A percentile compares a stretch with the other conserved stretches of the same genome.
Evolutionary conservation across 2,888 invertebrate species (phyloP).

Genomic region (Ophion ventricosus): DNA sequence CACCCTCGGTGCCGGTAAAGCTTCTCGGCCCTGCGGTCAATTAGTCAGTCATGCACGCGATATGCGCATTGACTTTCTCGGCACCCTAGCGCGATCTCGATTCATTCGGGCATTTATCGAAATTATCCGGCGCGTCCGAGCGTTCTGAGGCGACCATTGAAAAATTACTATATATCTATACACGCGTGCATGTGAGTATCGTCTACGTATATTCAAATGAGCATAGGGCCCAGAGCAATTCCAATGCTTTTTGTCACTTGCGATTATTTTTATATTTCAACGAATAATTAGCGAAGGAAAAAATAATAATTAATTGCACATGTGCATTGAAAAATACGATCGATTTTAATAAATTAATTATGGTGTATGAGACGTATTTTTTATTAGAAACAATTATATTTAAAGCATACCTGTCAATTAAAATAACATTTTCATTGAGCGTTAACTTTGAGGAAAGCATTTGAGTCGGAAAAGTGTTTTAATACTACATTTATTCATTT

Average conservation of each 20-base stretch:
- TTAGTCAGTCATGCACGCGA: conserved; percentile 81
- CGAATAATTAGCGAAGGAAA: not conserved
- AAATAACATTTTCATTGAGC: too few species aligned
- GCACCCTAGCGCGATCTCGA: conserved; percentile 62
- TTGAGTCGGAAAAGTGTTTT: too few species aligned
- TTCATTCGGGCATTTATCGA: conserved; percentile 73
- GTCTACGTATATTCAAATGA: too few species aligned
- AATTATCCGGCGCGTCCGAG: conserved; percentile 75
- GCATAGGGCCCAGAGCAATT: not conserved
- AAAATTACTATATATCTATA: conserved; percentile 37
- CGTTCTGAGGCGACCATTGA: conserved; percentile 63
- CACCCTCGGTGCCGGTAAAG: conserved; percentile 50
- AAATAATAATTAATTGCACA: too few species aligned
- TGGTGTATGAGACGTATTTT: too few species aligned
- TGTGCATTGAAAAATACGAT: too few species aligned
- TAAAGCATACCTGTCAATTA: too few species aligned
- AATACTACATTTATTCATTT: too few species aligned
- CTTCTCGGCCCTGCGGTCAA: conserved; percentile 74
- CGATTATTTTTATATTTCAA: not conserved
- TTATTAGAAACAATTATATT: too few species aligned
- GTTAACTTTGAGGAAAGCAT: too few species aligned
- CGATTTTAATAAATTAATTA: too few species aligned
- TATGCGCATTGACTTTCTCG: conserved; percentile 78
- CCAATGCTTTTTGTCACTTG: not conserved
- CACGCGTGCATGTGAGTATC: too few species aligned